Conservation (phyloP, 2,797 vertebrate species). For the Lindbergichthys nudifrons region DNA sequence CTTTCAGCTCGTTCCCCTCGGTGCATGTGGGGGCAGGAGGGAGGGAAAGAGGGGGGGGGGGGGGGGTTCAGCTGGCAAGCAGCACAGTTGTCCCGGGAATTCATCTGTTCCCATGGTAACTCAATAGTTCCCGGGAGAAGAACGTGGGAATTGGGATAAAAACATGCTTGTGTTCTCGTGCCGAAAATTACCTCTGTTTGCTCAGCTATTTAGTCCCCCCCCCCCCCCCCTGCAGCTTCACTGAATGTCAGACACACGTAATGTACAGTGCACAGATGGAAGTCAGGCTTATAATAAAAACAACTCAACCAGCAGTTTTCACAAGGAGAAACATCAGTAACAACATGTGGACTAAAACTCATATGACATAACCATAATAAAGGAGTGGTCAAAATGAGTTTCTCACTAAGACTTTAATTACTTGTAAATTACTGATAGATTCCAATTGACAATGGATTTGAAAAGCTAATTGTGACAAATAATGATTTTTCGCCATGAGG, state of each 20-base stretch:
- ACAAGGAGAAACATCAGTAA: slow-evolving; percentile 27
- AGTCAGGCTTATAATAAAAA: slow-evolving; percentile 31
- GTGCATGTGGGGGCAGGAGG: slow-evolving; percentile 65
- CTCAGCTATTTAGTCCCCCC: slow-evolving; percentile 15
- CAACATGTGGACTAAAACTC: slow-evolving; percentile 24
- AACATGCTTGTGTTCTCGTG: slow-evolving; percentile 67
- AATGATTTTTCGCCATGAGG: background rate
- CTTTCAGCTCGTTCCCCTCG: slow-evolving; percentile 36
- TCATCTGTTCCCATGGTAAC: slow-evolving; percentile 83
- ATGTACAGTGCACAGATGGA: slow-evolving; percentile 42
- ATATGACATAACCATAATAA: slow-evolving; percentile 16
- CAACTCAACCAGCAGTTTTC: slow-evolving; percentile 27
- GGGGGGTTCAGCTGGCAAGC: slow-evolving; percentile 68
- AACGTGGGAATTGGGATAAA: slow-evolving; percentile 75
- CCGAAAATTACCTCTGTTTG: slow-evolving; percentile 51
- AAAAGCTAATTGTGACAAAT: background rate
- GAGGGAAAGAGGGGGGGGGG: slow-evolving; percentile 6
- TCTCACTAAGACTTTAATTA: background rate
- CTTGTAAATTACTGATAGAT: background rate
- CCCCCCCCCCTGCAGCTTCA: slow-evolving; percentile 31
- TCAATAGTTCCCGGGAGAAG: slow-evolving; percentile 72
- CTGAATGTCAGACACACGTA: slow-evolving; percentile 27
- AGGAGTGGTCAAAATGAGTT: background rate
- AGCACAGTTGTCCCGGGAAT: slow-evolving; percentile 75
- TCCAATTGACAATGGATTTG: background rate